Conservation (phyloP, 2,888 invertebrate species). For the Hydriomena furcata region DNA sequence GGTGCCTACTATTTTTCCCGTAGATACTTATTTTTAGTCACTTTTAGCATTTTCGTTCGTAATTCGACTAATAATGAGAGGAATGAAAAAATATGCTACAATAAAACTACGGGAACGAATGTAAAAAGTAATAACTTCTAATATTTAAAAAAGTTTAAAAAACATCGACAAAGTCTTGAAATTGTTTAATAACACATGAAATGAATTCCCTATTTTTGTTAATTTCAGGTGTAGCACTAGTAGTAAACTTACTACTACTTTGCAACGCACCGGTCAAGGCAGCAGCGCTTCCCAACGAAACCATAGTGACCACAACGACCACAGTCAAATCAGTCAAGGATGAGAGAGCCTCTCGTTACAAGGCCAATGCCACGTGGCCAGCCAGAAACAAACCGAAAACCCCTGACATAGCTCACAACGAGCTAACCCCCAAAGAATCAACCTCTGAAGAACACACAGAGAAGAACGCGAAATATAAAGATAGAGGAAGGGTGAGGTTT, state of each 20-base stretch:
- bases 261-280: slow-evolving; percentile 63
- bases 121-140: too few species aligned
- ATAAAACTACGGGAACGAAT: too few species aligned
- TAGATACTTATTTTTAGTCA: too few species aligned
- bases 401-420: slow-evolving; percentile 68
- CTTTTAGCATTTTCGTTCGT: too few species aligned
- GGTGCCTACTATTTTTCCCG: too few species aligned
- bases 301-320: slow-evolving; percentile 57
- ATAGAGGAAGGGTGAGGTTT: slow-evolving; percentile 71
- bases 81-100: too few species aligned
- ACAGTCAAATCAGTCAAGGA: too few species aligned
- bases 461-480: slow-evolving; percentile 77
- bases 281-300: slow-evolving; percentile 60
- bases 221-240: slow-evolving; percentile 76
- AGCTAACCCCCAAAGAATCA: slow-evolving; percentile 67
- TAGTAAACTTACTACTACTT: slow-evolving; percentile 74
- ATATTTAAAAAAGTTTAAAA: too few species aligned
- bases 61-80: too few species aligned
- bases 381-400: slow-evolving; percentile 52
- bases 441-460: slow-evolving; percentile 72
- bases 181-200: too few species aligned
- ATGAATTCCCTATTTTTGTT: not conserved
- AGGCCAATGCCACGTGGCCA: slow-evolving; percentile 51
- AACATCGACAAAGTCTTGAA: too few species aligned
- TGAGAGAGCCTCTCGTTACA: slow-evolving; percentile 52